phyloP scores from a whole-genome alignment of 2,113 vertebrate species.

The Mastomys natalensis region DNA sequence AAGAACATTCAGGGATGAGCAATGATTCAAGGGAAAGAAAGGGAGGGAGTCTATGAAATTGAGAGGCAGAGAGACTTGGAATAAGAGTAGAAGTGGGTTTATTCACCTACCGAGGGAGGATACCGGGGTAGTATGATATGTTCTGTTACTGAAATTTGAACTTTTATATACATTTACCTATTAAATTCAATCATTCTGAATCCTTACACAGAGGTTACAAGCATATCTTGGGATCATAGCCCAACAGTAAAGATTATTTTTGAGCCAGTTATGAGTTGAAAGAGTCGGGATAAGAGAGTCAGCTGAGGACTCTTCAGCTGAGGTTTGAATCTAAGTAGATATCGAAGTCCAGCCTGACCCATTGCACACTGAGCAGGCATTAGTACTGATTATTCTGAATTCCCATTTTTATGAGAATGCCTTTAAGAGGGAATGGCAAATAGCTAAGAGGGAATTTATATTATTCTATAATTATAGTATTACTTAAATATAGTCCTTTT shows the following conservation, averaged over 20 bases:
- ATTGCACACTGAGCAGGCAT: background rate
- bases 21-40: background rate
- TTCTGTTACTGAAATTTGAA: background rate
- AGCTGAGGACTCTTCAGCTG: background rate
- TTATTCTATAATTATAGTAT: background rate
- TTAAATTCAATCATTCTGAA: background rate
- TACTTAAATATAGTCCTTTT: background rate
- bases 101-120: background rate
- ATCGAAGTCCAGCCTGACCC: background rate
- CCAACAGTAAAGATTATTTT: background rate
- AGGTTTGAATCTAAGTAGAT: background rate
- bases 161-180: background rate
- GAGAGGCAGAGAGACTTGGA: no score
- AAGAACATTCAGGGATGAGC: background rate
- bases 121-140: background rate
- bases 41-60: background rate
- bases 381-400: conserved; percentile 50
- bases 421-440: background rate
- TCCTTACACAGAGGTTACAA: background rate
- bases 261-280: background rate
- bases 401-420: conserved; percentile 35
- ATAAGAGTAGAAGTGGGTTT: background rate
- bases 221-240: background rate
- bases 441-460: conserved; percentile 12
- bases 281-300: background rate